Evolutionary conservation across 2,888 invertebrate genomes (phyloP).

Genomic region (Pyrgus malvae): DNA sequence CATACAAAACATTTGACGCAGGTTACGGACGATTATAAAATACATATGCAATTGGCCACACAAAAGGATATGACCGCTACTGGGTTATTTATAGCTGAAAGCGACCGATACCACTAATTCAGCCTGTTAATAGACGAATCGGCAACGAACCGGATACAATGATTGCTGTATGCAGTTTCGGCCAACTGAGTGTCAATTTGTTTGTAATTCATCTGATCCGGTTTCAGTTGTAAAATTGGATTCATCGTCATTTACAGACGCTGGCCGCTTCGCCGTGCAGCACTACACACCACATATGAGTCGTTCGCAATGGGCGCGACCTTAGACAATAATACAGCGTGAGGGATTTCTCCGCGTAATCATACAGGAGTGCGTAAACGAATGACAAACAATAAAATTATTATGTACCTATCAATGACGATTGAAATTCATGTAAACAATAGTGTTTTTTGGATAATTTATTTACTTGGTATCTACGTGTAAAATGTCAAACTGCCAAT

Average conservation of each 20-base stretch:
- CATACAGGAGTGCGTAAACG: neutral
- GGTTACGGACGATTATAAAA: neutral
- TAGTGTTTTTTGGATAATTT: too few species aligned
- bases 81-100: slow-evolving; percentile 33
- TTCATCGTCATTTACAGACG: slow-evolving; percentile 18
- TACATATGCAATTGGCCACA: neutral
- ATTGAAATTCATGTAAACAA: too few species aligned
- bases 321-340: slow-evolving; percentile 32
- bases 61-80: neutral
- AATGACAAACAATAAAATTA: neutral
- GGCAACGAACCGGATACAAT: slow-evolving; percentile 48
- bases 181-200: slow-evolving; percentile 48
- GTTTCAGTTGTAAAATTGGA: slow-evolving; percentile 39
- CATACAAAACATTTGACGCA: neutral
- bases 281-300: slow-evolving; percentile 29
- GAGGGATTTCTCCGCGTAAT: slow-evolving; percentile 7
- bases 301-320: slow-evolving; percentile 29
- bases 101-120: slow-evolving; percentile 11
- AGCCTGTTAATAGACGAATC: slow-evolving; percentile 36
- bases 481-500: too few species aligned
- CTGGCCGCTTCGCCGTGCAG: slow-evolving; percentile 12
- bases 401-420: neutral
- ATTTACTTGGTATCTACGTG: too few species aligned
- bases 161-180: slow-evolving; percentile 45
- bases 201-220: slow-evolving; percentile 44